Percentiles rank a stretch among this genome's conserved stretches.
phyloP scores from a whole-genome alignment of 2,888 invertebrate genomes.

The Meloe dianella region DNA sequence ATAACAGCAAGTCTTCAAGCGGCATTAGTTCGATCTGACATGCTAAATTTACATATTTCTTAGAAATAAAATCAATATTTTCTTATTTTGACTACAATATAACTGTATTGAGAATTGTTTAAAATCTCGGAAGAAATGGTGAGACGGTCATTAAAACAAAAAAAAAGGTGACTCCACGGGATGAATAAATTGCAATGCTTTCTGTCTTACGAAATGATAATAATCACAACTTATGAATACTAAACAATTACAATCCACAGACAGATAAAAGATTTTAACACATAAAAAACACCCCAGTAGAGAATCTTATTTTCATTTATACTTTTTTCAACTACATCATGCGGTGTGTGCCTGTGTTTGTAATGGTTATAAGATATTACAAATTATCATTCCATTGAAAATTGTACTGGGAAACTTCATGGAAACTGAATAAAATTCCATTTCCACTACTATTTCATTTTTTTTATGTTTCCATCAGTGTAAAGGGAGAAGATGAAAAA shows the following conservation, averaged over 20 bases:
- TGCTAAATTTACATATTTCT: neutral
- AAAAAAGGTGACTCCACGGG: slow-evolving; percentile 23
- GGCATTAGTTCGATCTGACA: neutral
- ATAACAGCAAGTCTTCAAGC: neutral
- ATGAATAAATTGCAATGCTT: slow-evolving; percentile 34
- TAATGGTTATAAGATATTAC: neutral
- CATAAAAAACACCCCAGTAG: slow-evolving; percentile 20
- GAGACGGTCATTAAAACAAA: slow-evolving; percentile 21
- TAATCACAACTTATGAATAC: slow-evolving; percentile 35
- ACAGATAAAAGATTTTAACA: slow-evolving; percentile 16
- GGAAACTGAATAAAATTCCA: neutral
- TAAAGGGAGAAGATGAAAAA: neutral
- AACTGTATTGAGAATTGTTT: neutral
- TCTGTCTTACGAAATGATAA: slow-evolving; percentile 33
- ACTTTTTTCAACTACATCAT: neutral
- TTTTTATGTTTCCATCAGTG: neutral
- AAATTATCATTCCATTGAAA: neutral
- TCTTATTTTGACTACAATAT: neutral
- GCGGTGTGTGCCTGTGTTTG: too few relatives aligned
- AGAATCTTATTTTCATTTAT: slow-evolving; percentile 25
- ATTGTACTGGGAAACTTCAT: neutral
- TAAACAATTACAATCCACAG: slow-evolving; percentile 33
- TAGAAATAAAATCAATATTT: neutral
- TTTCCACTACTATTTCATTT: neutral
- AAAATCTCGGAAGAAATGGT: neutral